Evolutionary conservation across 2,888 invertebrate species (phyloP).

Genomic region (Drosophila prolongata): DNA sequence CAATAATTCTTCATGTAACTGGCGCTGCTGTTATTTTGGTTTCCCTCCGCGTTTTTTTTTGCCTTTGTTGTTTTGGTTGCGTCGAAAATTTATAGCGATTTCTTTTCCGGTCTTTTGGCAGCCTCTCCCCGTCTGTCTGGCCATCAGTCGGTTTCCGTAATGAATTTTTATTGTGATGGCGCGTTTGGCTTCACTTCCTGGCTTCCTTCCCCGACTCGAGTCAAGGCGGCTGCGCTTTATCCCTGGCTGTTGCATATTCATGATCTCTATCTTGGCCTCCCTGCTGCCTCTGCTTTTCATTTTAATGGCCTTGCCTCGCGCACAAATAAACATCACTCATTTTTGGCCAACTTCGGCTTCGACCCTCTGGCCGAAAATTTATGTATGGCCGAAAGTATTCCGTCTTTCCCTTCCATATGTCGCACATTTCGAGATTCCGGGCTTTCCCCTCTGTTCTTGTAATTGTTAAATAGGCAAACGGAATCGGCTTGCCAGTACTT

Average conservation of each 20-base stretch:
- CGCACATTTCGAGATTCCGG: conserved; percentile 12
- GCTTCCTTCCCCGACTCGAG: conserved; percentile 14
- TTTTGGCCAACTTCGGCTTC: conserved; percentile 46
- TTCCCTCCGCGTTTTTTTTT: conserved; percentile 32
- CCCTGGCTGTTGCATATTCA: conserved; percentile 72
- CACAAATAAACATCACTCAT: conserved; percentile 68
- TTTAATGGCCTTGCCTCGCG: conserved; percentile 50
- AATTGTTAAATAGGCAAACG: conserved; percentile 49
- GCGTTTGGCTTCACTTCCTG: conserved; percentile 72
- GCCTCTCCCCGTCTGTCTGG: conserved; percentile 11
- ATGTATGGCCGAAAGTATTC: conserved; percentile 35
- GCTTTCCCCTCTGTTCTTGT: conserved; percentile 12
- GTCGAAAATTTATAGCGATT: conserved; percentile 74
- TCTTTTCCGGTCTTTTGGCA: conserved; percentile 73
- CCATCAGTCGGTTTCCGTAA: conserved; percentile 67
- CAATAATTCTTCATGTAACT: conserved; percentile 77
- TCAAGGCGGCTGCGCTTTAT: conserved; percentile 57
- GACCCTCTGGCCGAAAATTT: conserved; percentile 40
- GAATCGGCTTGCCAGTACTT: conserved; percentile 46
- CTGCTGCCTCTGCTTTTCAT: conserved; percentile 38
- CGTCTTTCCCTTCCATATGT: conserved; percentile 41
- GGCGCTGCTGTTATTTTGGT: conserved; percentile 49
- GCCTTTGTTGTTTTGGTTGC: conserved; percentile 49
- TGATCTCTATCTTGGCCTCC: conserved; percentile 44
- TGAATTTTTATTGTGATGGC: conserved; percentile 78